Evolutionary conservation across 2,797 vertebrate species (phyloP), one percentile per base, ranked within the genome.

Genomic region (Sebastes aleutianus): DNA sequence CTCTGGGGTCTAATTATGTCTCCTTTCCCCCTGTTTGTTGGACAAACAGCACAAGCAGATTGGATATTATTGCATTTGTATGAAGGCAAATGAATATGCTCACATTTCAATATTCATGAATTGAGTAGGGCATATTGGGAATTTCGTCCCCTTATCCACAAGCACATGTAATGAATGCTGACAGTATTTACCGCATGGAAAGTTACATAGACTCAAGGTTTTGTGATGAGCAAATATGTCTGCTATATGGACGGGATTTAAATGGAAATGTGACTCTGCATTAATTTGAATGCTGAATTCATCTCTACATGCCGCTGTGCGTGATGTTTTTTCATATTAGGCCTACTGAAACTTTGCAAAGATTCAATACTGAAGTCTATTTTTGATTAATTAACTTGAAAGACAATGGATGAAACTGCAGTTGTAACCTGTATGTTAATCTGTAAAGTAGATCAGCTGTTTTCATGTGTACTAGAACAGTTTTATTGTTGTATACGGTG

Each of bases 51-150:
- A 66, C 27, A 70, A 81, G 68, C 83, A 90, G 84, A 90, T 92
- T 86, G 80, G 64, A 87, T 76, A 84, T 87, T 70, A 88, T 74
- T 89, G 76, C 76, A 76, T 89, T 87, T 84, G 74, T 79, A 85
- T 79, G 59, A 84, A 86, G 71, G 85, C 69, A 83, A 87, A 90
- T 82, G 47, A 76, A 83, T 84, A 58, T 70, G 59, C 20, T 81
- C 39, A 70, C 61, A 74, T 84, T 90, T 89, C 70, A 87, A 87
- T 88, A 86, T 92, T 82, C 61, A 82, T 86, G 79, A 82, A 70
- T 75, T 56, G 29, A 82, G 61, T 16, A 50, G 31, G 32, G 70
- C 64, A 78, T 69, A 72, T 65, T 86, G 80, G 76, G 59, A 83
- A 84, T 86, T 69, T 58, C 34, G n/a, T 70, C 66, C 61, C 5